Base-by-base conservation (phyloP, 2,797 vertebrate genomes). In the Sebastes matsubarae region DNA sequence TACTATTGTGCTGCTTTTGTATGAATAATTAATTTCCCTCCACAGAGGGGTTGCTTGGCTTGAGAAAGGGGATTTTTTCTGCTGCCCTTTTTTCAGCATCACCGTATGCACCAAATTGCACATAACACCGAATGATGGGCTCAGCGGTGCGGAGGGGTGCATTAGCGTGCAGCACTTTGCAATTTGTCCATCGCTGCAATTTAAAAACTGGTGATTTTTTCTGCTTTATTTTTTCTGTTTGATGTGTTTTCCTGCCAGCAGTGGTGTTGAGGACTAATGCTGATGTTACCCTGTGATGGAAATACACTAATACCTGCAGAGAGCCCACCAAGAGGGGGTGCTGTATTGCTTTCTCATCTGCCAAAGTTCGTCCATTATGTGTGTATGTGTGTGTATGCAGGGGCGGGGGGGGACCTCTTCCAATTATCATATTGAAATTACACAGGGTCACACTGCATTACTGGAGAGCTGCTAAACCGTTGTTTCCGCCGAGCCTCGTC, bases 401-500 rank as follows among this genome's bases (percentile, higher is more conserved):
- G 11, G 34, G 34, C 12, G 34, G 34, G 12, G 2, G 34, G 11
- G 18, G 87, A 83, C 88, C 81, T 75, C 75, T 87, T 84, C 89
- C 88, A 93, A 93, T 94, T 91, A 94, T 85, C 88, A 87, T 88
- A 81, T 75, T 88, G 78, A 90, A 92, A 90, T 92, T 91, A 88
- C 88, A 85, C 77, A 83, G 83, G 89, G 90, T 89, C 89, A 91
- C 85, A 84, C 87, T 83, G 89, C 83, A 89, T 90, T 91, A 90
- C 88, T 34, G 77, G 77, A 38, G 69, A 87, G 79, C 68, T 4
- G 52, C 84, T 81, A 83, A 84, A 85, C 64, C 85, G 30, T 79
- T 32, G 75, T 80, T 81, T 85, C 72, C 18, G 36, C 42, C 55
- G 61, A 84, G 87, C 85, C 81, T 75, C 66, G 87, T 92, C 94